Conservation (phyloP, 2,113 vertebrate species). For the Centropus unirufus region DNA sequence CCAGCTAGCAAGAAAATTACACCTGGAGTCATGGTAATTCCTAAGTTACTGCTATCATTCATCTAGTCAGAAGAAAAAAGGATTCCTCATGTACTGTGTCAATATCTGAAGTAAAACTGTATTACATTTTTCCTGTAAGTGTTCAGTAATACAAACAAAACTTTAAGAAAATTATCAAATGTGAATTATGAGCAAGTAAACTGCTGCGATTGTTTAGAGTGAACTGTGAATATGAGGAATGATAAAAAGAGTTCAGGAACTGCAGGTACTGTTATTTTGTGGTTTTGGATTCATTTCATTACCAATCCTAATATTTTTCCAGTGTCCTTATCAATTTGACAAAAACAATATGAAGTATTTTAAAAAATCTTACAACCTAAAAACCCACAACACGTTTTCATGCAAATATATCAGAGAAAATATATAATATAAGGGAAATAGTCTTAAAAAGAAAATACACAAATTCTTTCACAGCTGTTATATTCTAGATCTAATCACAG, state of each 20-base stretch:
- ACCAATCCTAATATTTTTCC: neutral
- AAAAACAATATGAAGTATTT: neutral
- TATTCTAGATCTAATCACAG: neutral
- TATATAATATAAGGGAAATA: neutral
- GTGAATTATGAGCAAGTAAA: neutral
- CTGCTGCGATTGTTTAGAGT: neutral
- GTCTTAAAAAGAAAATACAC: neutral
- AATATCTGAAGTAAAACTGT: neutral
- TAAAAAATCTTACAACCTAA: neutral
- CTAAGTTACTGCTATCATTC: neutral
- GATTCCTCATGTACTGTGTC: neutral
- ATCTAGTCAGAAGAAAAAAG: neutral
- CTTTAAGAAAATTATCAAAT: neutral
- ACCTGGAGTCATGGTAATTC: too few species aligned
- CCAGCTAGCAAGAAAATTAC: neutral
- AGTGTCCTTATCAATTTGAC: neutral
- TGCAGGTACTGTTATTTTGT: neutral
- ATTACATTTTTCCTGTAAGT: neutral
- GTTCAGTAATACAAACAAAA: neutral
- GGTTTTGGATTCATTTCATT: neutral
- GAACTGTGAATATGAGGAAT: neutral
- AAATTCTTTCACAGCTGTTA: accelerated
- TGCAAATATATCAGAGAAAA: neutral
- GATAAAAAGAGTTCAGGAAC: neutral
- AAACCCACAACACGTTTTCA: neutral